Evolutionary conservation across 2,888 invertebrate genomes (phyloP).

Genomic region (Chironomus riparius): DNA sequence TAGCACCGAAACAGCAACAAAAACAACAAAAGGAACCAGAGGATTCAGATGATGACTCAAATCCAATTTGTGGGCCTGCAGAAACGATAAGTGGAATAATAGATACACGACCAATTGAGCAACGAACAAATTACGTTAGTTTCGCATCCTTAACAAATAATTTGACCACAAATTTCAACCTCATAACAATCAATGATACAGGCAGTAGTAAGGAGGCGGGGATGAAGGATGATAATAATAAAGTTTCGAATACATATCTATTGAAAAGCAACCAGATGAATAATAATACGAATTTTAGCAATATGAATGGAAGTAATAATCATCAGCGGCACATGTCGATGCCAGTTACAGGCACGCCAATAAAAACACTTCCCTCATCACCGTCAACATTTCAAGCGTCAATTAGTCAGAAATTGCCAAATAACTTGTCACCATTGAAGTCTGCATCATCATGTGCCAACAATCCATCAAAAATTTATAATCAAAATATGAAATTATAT

Average conservation of each 20-base stretch:
- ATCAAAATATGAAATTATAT: constrained; percentile 37
- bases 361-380: constrained; percentile 29
- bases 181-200: constrained; percentile 14
- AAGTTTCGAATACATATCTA: constrained; percentile 20
- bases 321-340: constrained; percentile 29
- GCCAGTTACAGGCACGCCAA: constrained; percentile 27
- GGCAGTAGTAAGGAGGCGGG: neutral
- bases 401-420: constrained; percentile 2
- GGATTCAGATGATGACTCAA: constrained; percentile 32
- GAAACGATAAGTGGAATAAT: constrained; percentile 65
- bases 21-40: constrained; percentile 22
- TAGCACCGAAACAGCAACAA: neutral
- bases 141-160: constrained; percentile 24
- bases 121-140: constrained; percentile 23
- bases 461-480: neutral
- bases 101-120: constrained; percentile 47
- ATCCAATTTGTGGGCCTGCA: constrained; percentile 57
- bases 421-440: neutral
- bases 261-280: constrained; percentile 22
- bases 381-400: constrained; percentile 28
- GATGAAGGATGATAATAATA: neutral
- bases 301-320: constrained; percentile 11
- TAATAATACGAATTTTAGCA: constrained; percentile 2
- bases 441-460: neutral
- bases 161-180: constrained; percentile 20